Evolutionary conservation across 2,797 vertebrate species (phyloP).

Genomic region (Sebastes aleutianus): DNA sequence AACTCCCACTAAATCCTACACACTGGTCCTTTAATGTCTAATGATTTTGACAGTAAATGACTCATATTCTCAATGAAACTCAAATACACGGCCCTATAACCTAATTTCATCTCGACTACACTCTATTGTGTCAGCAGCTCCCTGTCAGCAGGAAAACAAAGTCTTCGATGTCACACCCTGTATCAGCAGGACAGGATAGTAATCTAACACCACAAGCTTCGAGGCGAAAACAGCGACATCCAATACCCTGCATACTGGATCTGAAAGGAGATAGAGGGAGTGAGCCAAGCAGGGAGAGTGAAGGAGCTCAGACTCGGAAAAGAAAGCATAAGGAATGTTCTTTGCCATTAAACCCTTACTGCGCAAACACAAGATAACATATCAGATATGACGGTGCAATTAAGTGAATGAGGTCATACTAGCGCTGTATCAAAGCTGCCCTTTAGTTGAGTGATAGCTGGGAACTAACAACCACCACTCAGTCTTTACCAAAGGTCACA

Average conservation of each 20-base stretch:
- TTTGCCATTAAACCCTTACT: conserved; percentile 25
- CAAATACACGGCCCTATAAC: background rate
- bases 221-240: conserved; percentile 58
- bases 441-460: conserved; percentile 1
- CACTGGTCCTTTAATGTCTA: background rate
- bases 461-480: background rate
- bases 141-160: conserved; percentile 45
- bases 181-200: conserved; percentile 63
- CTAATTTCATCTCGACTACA: conserved; percentile 1
- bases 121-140: conserved; percentile 28
- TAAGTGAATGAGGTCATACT: conserved; percentile 39
- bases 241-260: conserved; percentile 41
- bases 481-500: conserved; percentile 6
- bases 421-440: background rate
- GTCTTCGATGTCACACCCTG: conserved; percentile 48
- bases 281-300: background rate
- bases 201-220: conserved; percentile 67
- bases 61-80: background rate
- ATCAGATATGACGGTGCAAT: conserved; percentile 42
- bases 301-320: background rate
- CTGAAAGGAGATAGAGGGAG: conserved; percentile 15
- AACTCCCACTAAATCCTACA: too few relatives aligned
- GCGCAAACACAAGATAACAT: conserved; percentile 65
- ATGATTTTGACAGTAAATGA: background rate
- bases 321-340: conserved; percentile 26